Evolutionary conservation across 1,140 invertebrate genomes (phyloP).

Genomic region (Patella vulgata): DNA sequence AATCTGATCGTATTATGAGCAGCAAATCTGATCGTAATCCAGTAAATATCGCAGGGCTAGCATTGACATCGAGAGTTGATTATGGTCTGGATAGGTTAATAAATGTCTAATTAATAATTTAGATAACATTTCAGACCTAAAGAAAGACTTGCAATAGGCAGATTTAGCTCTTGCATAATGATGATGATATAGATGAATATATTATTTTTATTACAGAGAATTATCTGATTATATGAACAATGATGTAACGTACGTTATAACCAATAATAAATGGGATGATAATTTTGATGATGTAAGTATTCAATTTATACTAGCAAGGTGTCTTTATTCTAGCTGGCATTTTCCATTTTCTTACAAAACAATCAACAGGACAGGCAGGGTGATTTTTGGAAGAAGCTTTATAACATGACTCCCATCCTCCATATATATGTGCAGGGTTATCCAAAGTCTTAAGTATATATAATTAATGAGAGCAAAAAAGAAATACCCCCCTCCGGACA

Average conservation of each 20-base stretch:
- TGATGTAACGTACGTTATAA: conserved; percentile 63
- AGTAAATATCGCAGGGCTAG: no score
- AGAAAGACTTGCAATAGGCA: no score
- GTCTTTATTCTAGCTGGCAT: neutral
- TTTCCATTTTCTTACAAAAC: neutral
- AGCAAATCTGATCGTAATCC: no score
- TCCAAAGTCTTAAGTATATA: neutral
- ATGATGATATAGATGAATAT: no score
- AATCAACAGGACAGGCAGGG: neutral
- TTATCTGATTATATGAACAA: conserved; percentile 65
- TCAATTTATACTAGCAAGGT: neutral
- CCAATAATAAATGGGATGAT: conserved; percentile 61
- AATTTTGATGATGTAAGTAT: conserved; percentile 65
- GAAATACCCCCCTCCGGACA: no score
- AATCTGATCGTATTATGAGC: no score
- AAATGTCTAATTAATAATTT: no score
- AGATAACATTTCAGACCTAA: no score
- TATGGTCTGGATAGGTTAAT: no score
- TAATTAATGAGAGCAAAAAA: neutral
- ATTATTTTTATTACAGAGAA: conserved; percentile 43
- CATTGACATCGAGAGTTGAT: no score
- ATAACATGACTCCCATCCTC: neutral
- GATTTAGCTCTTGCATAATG: no score
- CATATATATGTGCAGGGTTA: conserved; percentile 1
- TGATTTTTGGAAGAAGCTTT: neutral